Conservation (phyloP, 2,113 vertebrate genomes). For the Lepus europaeus region DNA sequence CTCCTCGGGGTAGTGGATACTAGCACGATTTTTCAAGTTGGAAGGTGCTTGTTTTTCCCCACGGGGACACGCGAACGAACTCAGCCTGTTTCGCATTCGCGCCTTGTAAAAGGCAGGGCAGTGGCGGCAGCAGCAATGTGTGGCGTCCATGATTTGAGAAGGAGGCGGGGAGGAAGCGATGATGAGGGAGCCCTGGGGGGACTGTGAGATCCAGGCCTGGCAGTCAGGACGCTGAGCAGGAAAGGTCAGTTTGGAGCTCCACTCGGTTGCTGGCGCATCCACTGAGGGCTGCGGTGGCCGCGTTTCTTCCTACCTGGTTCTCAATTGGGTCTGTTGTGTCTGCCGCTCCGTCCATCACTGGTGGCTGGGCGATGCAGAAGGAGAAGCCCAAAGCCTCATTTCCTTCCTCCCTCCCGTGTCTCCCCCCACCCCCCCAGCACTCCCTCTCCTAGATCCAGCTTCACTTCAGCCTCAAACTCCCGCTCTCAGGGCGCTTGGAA, state of each 20-base stretch:
- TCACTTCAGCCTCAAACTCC: neutral
- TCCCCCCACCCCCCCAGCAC: no score
- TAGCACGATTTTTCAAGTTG: slow-evolving; percentile 18
- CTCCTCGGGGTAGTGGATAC: neutral
- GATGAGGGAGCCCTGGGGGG: neutral
- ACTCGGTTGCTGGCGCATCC: neutral
- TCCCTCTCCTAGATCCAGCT: neutral
- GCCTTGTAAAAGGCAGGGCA: neutral
- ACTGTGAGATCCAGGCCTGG: neutral
- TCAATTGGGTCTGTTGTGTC: neutral
- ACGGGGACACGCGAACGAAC: neutral
- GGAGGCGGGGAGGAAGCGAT: neutral
- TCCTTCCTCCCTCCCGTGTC: neutral
- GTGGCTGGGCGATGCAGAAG: neutral
- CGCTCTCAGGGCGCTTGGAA: fast-evolving
- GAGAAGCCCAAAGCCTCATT: neutral
- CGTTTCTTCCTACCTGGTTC: neutral
- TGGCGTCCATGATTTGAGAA: neutral
- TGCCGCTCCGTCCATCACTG: neutral
- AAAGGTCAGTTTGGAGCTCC: neutral
- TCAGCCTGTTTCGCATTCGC: neutral
- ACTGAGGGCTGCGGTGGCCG: neutral
- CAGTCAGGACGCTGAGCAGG: neutral
- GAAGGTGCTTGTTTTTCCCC: neutral
- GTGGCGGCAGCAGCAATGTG: neutral